Conservation (phyloP, 2,113 vertebrate genomes). For the Ranitomeya variabilis region DNA sequence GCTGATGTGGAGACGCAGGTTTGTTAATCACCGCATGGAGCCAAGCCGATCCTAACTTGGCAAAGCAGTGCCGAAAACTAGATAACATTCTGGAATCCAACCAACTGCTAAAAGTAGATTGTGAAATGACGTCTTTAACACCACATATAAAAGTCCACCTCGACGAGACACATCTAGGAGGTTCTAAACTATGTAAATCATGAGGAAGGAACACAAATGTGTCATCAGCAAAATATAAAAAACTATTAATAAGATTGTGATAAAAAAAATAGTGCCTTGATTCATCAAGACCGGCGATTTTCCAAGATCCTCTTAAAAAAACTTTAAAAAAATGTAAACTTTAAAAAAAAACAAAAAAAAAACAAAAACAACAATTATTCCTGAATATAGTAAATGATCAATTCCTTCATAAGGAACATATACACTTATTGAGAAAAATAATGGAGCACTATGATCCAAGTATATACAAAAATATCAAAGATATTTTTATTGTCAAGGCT, state of each 20-base stretch:
- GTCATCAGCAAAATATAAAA: slow-evolving; percentile 2
- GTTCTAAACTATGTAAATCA: background rate
- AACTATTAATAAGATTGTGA: background rate
- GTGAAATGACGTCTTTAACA: slow-evolving; percentile 22
- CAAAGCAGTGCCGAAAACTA: slow-evolving; percentile 30
- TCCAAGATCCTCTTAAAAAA: too few species aligned
- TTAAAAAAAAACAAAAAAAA: too few species aligned
- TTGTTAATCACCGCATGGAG: background rate
- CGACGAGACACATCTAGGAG: background rate
- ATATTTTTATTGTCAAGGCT: too few species aligned
- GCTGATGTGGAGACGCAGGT: background rate
- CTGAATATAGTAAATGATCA: too few species aligned
- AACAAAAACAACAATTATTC: too few species aligned
- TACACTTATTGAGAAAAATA: too few species aligned
- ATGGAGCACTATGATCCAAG: too few species aligned
- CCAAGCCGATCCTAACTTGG: slow-evolving; percentile 17
- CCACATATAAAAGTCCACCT: background rate
- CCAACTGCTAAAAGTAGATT: slow-evolving; percentile 53
- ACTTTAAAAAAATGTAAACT: too few species aligned
- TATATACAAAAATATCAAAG: too few species aligned
- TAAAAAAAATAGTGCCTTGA: too few species aligned
- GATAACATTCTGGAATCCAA: slow-evolving; percentile 34
- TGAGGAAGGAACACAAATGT: background rate
- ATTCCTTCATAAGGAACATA: too few species aligned
- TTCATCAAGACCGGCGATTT: too few species aligned